Base-by-base conservation (phyloP, 2,888 invertebrate species). In the Drosophila differens region DNA sequence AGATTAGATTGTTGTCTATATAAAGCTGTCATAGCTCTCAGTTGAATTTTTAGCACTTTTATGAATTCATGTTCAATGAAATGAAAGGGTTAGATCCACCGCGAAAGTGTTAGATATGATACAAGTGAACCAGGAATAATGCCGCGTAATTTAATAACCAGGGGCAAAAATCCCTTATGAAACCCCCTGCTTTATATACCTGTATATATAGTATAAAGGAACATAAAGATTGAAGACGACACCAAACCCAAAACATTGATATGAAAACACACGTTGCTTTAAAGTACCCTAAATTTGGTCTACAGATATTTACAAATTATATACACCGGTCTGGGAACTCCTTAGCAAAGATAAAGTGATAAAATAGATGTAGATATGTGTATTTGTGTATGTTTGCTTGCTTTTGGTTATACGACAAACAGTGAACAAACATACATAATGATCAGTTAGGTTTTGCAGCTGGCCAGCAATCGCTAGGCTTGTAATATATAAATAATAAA, bases 1-100 rank as follows among this genome's bases (percentile, higher is more conserved):
- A 82, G 44, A 66, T 74, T 76, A 64, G 60, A 16, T 39, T 57
- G 47, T 55, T 47, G 28, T 65, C 41, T 57, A 47, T 72, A 54
- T 55, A 58, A 47, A 25, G 44, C 59, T 65, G 35, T 52, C 55
- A 47, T 62, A 49, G 59, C 64, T 61, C 52, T 64, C 28, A 58
- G 51, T 61, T 67, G 12, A 51, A 25, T 28, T 64, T 68, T 87
- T 82, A 82, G 78, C 76, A 70, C 66, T 70, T 32, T 85, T 81
- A 79, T 63, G 65, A 72, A 51, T 39, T 39, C 35, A 78, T 76
- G 83, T 68, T 76, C 70, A 64, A 74, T 89, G 90, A 76, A 81
- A 85, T 89, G 80, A 52, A 30, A 51, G 59, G 64, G 66, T 83
- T 81, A 75, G 52, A 63, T 77, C 81, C 76, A 74, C 74, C 70